These are phyloP conservation scores for Aspidoscelis tigris DNA, from an alignment of 2,113 vertebrate genomes.

Conservation along the genomic window DNA sequence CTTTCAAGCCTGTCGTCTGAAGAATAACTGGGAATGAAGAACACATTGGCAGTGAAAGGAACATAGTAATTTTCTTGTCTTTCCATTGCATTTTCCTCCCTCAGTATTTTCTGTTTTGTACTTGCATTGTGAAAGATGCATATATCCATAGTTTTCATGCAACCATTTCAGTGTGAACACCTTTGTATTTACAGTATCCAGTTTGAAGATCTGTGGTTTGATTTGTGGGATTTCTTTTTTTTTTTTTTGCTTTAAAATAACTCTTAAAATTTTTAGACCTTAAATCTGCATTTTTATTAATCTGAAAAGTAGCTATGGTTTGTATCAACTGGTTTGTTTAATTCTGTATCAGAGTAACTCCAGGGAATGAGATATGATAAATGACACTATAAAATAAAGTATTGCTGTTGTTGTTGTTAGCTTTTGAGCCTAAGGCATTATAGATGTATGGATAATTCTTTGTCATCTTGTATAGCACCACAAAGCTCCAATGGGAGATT, in stretches of 20 bases:
- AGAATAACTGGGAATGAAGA: not conserved
- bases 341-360: not conserved
- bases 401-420: not conserved
- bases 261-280: too few species aligned
- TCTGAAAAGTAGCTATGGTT: too few species aligned
- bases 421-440: not conserved
- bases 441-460: too few species aligned
- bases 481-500: too few species aligned
- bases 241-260: too few species aligned
- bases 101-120: not conserved
- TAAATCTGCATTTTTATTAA: too few species aligned
- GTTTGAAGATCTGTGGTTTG: too few species aligned
- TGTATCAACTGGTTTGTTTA: too few species aligned
- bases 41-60: not conserved
- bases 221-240: too few species aligned
- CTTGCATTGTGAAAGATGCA: not conserved
- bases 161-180: not conserved
- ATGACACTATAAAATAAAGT: not conserved
- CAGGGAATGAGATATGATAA: not conserved
- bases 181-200: too few species aligned
- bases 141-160: not conserved
- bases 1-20: not conserved
- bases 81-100: not conserved
- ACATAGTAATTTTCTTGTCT: not conserved
- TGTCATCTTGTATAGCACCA: not conserved